These are phyloP conservation scores for Epirrhoe alternata DNA, from an alignment of 2,888 invertebrate species.

Conservation along the genomic window DNA sequence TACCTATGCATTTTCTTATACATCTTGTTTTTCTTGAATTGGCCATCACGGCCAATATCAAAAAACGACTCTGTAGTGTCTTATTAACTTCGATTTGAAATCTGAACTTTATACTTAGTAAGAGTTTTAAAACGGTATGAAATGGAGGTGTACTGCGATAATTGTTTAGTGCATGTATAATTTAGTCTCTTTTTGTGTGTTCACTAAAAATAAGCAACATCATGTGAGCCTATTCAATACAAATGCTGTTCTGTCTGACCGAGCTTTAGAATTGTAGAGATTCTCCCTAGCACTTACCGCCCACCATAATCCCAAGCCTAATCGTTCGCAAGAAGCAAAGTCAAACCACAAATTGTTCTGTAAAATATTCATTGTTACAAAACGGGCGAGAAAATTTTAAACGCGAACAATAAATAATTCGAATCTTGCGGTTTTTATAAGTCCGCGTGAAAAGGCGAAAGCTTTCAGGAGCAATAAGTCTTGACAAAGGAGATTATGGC, in stretches of 20 bases:
- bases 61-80: too few species aligned
- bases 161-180: too few species aligned
- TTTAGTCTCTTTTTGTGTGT: not conserved
- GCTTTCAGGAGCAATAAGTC: constrained; percentile 76
- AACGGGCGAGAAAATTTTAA: constrained; percentile 63
- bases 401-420: constrained; percentile 76
- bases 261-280: constrained; percentile 4
- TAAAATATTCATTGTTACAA: constrained; percentile 56
- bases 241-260: constrained; percentile 2
- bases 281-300: constrained; percentile 21
- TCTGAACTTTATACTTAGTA: too few species aligned
- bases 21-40: too few species aligned
- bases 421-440: constrained; percentile 69
- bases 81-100: too few species aligned
- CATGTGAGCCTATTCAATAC: not conserved
- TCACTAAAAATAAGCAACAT: not conserved
- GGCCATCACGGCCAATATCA: too few species aligned
- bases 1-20: too few species aligned
- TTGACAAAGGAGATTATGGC: constrained; percentile 76
- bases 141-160: too few species aligned
- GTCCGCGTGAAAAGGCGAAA: constrained; percentile 67
- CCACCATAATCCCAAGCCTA: constrained; percentile 34
- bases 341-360: constrained; percentile 52
- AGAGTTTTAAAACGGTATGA: too few species aligned
- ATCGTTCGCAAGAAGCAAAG: constrained; percentile 45